These are phyloP conservation scores for Chelonus insularis DNA, from an alignment of 1,140 invertebrate species.

Conservation along the genomic window DNA sequence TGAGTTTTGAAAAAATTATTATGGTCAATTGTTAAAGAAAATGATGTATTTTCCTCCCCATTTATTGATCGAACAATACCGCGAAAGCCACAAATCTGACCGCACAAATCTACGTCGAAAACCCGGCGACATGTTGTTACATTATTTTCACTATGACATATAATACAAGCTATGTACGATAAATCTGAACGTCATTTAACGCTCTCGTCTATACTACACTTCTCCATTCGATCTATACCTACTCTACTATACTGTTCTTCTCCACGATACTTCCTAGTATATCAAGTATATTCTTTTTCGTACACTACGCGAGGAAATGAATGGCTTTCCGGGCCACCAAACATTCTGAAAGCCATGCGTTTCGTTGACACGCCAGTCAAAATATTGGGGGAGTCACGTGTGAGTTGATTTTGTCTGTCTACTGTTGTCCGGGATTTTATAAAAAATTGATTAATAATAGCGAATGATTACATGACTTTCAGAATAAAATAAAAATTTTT, in stretches of 20 bases:
- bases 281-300: background rate
- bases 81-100: conserved; percentile 50
- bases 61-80: conserved; percentile 36
- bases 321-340: conserved; percentile 46
- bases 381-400: conserved; percentile 50
- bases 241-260: no score
- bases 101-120: conserved; percentile 34
- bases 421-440: no score
- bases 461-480: no score
- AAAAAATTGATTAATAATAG: no score
- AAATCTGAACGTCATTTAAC: conserved; percentile 37
- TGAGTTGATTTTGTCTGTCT: background rate
- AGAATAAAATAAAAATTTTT: no score
- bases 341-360: conserved; percentile 41
- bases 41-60: no score
- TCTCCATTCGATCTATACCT: background rate
- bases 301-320: conserved; percentile 36
- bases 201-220: background rate
- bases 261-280: background rate
- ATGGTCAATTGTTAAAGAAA: no score
- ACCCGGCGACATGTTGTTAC: conserved; percentile 27
- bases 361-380: conserved; percentile 50
- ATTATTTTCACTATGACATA: conserved; percentile 7
- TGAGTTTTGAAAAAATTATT: no score
- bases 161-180: conserved; percentile 19